Base-by-base conservation (phyloP, 2,888 invertebrate genomes). In the Dusona sp. region DNA sequence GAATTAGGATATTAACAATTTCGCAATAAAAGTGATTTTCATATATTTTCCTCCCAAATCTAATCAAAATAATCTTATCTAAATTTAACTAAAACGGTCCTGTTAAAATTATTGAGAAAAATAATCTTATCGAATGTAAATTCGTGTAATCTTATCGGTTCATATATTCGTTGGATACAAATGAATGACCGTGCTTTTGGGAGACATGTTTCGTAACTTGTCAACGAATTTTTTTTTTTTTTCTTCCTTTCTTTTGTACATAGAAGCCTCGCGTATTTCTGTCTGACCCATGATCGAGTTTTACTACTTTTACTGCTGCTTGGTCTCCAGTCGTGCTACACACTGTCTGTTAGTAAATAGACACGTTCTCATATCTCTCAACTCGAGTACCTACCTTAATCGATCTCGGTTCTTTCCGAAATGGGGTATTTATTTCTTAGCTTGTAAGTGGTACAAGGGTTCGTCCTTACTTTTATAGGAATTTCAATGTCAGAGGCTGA, bases 261-360 rank as follows among this genome's bases (percentile, higher is more conserved):
- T n/a, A 48, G 19, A 48, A 48, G 6, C 48, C 19, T 19, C 3
- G 4, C n/a, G 48, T 48, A 19, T n/a, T 54, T 36, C 29, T 51
- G 83, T 85, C 79, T 54, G 85, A 79, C 70, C 36, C 19, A 73
- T 11, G 70, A 54, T 45, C 8, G 85, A 75, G 75, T 36, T 51
- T 75, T 75, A 85, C 85, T 83, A 85, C 85, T 85, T 75, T 29
- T 0, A 33, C 42, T 16, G 22, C 45, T 51, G 45, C 3, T 25
- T 19, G 48, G 11, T 57, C 78, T 48, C 72, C 65, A 42, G 38
- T 36, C n/a, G 54, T 36, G 42, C 48, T 65, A 70, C 45, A 79
- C 54, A 45, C 74, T 19, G 74, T 51, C 68, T 61, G 1, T 22
- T n/a, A 2, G 19, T 57, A 65, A 73, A 79, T 74, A 73, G 78